Conservation (phyloP, 1,140 invertebrate species). For the Megalopta genalis region DNA sequence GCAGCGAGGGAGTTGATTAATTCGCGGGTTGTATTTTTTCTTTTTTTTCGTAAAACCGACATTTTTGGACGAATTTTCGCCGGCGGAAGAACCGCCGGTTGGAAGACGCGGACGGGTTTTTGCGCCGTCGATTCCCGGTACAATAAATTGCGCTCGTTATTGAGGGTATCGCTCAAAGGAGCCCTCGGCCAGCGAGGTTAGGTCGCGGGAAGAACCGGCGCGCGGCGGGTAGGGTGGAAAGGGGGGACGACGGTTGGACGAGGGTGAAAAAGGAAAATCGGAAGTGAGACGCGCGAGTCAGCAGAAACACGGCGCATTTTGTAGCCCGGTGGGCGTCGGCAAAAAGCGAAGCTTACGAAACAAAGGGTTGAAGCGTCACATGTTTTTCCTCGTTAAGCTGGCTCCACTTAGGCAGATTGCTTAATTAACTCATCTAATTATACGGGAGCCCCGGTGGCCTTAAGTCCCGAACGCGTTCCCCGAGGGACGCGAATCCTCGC, state of each 20-base stretch:
- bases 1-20: no score
- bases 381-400: conserved; percentile 53
- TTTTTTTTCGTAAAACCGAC: no score
- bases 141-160: conserved; percentile 58
- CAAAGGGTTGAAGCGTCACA: conserved; percentile 41
- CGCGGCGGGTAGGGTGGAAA: neutral
- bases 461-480: conserved; percentile 19
- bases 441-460: conserved; percentile 27
- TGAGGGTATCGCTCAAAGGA: conserved; percentile 50
- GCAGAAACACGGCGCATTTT: conserved; percentile 37
- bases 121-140: conserved; percentile 49
- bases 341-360: conserved; percentile 34
- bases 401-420: conserved; percentile 46
- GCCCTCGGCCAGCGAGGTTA: conserved; percentile 4
- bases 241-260: neutral
- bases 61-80: neutral
- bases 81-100: neutral
- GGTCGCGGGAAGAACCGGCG: no score
- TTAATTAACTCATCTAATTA: conserved; percentile 67
- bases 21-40: no score
- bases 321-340: neutral
- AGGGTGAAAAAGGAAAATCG: conserved; percentile 25
- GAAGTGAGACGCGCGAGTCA: conserved; percentile 37
- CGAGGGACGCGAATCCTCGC: neutral
- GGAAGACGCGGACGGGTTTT: conserved; percentile 34